Conservation (phyloP, 1,140 invertebrate genomes). For the Chionoecetes opilio region DNA sequence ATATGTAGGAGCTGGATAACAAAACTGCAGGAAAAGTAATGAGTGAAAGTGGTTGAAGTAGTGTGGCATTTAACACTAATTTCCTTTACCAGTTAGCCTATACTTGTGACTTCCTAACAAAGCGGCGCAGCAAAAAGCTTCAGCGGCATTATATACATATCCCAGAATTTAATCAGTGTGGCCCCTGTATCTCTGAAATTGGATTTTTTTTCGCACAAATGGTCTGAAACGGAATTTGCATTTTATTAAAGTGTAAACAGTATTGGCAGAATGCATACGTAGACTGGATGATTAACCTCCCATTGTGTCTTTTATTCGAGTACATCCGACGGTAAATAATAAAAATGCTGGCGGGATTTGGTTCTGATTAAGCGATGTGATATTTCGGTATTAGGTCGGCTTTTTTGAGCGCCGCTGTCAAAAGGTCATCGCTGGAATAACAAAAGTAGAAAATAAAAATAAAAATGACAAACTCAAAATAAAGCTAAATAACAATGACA, state of each 20-base stretch:
- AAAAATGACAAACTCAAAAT: no score
- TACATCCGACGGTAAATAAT: conserved; percentile 20
- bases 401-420: neutral
- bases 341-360: neutral
- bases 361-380: conserved; percentile 17
- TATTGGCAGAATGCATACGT: conserved; percentile 28
- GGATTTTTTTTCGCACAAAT: conserved; percentile 16
- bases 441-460: neutral
- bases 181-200: neutral
- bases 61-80: no score
- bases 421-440: neutral
- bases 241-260: conserved; percentile 31
- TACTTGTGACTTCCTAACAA: no score
- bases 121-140: neutral
- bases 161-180: neutral
- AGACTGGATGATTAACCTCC: conserved; percentile 17
- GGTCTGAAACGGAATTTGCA: conserved; percentile 27
- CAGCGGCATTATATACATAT: neutral
- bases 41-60: no score
- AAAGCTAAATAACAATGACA: neutral
- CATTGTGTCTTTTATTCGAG: conserved; percentile 19
- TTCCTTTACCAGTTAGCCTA: no score
- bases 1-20: no score
- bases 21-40: no score
- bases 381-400: neutral